These are phyloP conservation scores for Nomada goodeniana DNA, from an alignment of 2,888 invertebrate species.

Conservation along the genomic window DNA sequence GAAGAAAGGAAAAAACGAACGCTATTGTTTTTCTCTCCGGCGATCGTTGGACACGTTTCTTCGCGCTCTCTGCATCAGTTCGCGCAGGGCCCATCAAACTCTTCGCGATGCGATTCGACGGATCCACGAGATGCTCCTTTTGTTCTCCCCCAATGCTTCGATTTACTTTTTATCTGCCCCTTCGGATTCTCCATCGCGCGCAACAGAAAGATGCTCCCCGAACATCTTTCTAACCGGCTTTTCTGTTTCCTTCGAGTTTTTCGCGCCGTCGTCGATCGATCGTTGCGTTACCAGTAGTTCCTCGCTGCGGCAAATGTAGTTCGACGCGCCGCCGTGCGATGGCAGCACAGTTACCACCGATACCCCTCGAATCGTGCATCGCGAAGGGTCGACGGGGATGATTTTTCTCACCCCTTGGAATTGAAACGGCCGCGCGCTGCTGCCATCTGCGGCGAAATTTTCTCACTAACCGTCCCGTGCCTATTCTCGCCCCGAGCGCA, in stretches of 20 bases:
- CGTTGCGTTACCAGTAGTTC: slow-evolving; percentile 9
- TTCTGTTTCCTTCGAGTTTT: background rate
- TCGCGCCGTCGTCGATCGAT: slow-evolving; percentile 1
- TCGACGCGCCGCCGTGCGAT: slow-evolving; percentile 39
- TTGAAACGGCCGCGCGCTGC: slow-evolving; percentile 72
- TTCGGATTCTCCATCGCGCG: no score
- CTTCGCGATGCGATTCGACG: slow-evolving; percentile 18
- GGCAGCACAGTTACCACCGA: slow-evolving; percentile 55
- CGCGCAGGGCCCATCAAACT: slow-evolving; percentile 66
- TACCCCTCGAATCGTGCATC: slow-evolving; percentile 12
- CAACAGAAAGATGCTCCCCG: no score
- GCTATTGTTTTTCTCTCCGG: slow-evolving; percentile 64
- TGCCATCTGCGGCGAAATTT: slow-evolving; percentile 71
- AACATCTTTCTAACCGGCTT: background rate
- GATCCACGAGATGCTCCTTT: background rate
- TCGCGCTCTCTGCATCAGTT: slow-evolving; percentile 64
- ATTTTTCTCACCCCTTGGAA: slow-evolving; percentile 21
- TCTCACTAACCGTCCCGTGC: slow-evolving; percentile 2
- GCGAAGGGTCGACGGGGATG: slow-evolving; percentile 16
- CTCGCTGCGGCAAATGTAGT: background rate
- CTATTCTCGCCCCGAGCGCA: slow-evolving; percentile 16
- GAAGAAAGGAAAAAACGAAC: slow-evolving; percentile 53
- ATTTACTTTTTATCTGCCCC: background rate
- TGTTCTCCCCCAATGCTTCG: no score
- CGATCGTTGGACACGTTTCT: slow-evolving; percentile 64